Evolutionary conservation across 2,888 invertebrate species (phyloP).

Genomic region (Drosophila rellima): DNA sequence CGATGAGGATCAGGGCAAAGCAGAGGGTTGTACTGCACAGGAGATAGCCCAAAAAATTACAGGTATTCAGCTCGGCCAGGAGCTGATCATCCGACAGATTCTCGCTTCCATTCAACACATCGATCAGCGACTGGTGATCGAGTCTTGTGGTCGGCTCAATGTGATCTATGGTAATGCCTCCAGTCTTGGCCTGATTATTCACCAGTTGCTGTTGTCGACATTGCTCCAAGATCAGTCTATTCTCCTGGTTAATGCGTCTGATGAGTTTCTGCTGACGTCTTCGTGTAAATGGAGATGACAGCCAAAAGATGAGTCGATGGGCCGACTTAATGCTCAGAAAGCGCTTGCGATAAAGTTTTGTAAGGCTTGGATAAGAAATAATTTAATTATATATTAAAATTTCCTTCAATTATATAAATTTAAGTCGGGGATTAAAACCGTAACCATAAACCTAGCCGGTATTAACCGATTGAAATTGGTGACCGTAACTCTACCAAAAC

Average conservation of each 20-base stretch:
- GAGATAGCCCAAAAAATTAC: constrained; percentile 60
- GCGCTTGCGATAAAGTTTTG: constrained; percentile 59
- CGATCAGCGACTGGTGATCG: constrained; percentile 50
- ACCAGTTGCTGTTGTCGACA: background rate
- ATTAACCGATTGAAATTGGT: no score
- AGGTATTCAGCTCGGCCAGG: constrained; percentile 58
- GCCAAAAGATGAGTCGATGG: constrained; percentile 51
- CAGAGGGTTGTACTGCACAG: constrained; percentile 62
- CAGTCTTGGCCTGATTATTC: constrained; percentile 2
- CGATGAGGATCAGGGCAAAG: constrained; percentile 61
- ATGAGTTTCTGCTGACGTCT: constrained; percentile 54
- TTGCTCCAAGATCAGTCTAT: constrained; percentile 39
- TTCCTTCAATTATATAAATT: no score
- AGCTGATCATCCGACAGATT: constrained; percentile 44
- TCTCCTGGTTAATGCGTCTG: constrained; percentile 43
- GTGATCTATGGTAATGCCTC: constrained; percentile 27
- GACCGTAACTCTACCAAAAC: no score
- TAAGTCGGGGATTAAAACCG: no score
- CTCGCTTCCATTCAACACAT: constrained; percentile 33
- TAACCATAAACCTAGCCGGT: no score
- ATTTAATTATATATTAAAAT: no score
- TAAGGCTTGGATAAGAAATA: constrained; percentile 29
- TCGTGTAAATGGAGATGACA: constrained; percentile 45
- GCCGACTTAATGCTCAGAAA: constrained; percentile 57
- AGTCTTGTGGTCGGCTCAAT: constrained; percentile 7